A percentile compares a stretch with the other conserved stretches of the same genome.
These are phyloP conservation scores for Alosa alosa DNA, from an alignment of 2,113 vertebrate genomes.

Conservation along the genomic window DNA sequence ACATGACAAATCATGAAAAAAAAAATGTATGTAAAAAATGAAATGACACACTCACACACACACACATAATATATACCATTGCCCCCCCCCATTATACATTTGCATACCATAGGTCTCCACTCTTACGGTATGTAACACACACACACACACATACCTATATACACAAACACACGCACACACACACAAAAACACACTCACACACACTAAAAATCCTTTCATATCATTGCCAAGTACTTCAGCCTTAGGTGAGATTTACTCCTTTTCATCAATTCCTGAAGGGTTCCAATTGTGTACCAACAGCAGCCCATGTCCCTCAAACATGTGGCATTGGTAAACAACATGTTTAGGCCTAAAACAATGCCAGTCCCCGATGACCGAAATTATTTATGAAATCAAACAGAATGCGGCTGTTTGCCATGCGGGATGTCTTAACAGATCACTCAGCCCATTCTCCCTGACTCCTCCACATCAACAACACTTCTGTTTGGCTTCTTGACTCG, in stretches of 20 bases:
- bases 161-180: conserved; percentile 36
- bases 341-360: conserved; percentile 76
- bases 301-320: conserved; percentile 70
- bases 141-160: conserved; percentile 25
- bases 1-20: no score
- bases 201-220: conserved; percentile 61
- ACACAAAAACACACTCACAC: conserved; percentile 34
- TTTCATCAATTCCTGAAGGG: conserved; percentile 58
- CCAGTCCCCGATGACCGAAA: conserved; percentile 71
- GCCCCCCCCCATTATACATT: neutral
- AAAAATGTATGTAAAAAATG: neutral
- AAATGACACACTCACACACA: neutral
- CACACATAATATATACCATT: conserved; percentile 32
- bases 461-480: conserved; percentile 1
- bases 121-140: neutral
- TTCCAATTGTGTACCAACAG: conserved; percentile 66
- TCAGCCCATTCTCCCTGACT: conserved; percentile 16
- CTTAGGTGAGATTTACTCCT: conserved; percentile 61
- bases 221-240: conserved; percentile 64
- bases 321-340: conserved; percentile 77
- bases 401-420: conserved; percentile 67
- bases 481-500: neutral
- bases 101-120: neutral
- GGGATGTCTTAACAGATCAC: conserved; percentile 66
- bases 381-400: conserved; percentile 81